Evolutionary conservation across 2,113 vertebrate genomes (phyloP).

Genomic region (Chitala chitala): DNA sequence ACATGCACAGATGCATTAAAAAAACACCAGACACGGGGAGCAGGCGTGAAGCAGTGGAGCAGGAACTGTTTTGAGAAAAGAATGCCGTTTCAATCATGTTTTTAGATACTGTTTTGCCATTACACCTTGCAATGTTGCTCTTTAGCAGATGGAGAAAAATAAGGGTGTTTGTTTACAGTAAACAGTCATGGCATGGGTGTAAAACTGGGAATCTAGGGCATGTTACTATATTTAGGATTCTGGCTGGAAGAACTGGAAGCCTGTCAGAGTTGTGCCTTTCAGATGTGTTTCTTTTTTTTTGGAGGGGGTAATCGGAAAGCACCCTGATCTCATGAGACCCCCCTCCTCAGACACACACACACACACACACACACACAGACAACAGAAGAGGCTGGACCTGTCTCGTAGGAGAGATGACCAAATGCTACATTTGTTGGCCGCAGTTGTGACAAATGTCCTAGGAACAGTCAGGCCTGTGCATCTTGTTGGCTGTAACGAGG

Average conservation of each 20-base stretch:
- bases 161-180: slow-evolving; percentile 37
- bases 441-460: background rate
- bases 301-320: background rate
- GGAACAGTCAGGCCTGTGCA: background rate
- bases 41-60: background rate
- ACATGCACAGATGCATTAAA: background rate
- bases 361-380: background rate
- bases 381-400: background rate
- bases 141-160: background rate
- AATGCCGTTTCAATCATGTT: background rate
- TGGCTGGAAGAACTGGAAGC: slow-evolving; percentile 35
- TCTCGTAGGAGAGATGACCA: background rate
- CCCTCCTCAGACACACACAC: too few species aligned
- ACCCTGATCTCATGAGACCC: background rate
- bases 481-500: slow-evolving; percentile 9
- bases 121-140: background rate
- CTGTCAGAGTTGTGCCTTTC: background rate
- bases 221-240: slow-evolving; percentile 56
- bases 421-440: background rate
- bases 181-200: slow-evolving; percentile 43
- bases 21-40: too few species aligned
- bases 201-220: slow-evolving; percentile 45
- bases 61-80: background rate
- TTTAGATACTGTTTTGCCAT: background rate
- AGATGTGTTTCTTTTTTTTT: too few species aligned